Percentiles rank a stretch among this genome's conserved stretches.
These are phyloP conservation scores for Circaetus cinerascens DNA, from an alignment of 2,113 vertebrate species.

Conservation along the genomic window DNA sequence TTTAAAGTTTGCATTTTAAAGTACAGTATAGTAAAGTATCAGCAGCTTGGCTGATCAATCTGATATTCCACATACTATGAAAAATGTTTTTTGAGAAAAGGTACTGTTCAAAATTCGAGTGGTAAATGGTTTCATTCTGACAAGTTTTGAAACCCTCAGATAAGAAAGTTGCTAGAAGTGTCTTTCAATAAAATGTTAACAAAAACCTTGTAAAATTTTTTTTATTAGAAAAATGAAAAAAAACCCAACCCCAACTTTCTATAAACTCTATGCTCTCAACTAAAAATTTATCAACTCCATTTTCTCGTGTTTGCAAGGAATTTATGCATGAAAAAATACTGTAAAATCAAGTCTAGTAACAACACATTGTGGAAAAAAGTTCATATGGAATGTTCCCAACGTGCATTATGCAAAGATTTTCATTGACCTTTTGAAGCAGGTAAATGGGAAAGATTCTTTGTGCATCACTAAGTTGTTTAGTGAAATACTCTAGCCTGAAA, in stretches of 20 bases:
- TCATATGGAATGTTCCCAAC: not conserved
- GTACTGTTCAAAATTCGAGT: not conserved
- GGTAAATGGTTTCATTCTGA: not conserved
- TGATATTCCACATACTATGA: not conserved
- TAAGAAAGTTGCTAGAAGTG: not conserved
- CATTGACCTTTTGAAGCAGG: not conserved
- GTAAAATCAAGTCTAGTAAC: not conserved
- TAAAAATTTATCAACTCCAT: not conserved
- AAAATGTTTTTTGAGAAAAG: not conserved
- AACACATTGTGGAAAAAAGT: not conserved
- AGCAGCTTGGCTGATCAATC: not conserved
- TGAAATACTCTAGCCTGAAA: not conserved
- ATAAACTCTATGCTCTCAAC: not conserved
- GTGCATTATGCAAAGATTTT: not conserved
- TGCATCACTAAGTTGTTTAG: not conserved
- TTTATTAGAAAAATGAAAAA: not conserved
- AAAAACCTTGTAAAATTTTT: not conserved
- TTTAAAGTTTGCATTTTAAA: not conserved
- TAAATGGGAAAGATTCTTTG: not conserved
- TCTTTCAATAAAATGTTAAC: not conserved
- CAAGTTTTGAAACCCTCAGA: not conserved
- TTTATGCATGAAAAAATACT: not conserved
- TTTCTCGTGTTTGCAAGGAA: not conserved
- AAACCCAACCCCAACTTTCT: not conserved
- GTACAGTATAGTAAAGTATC: not conserved